A percentile compares a stretch with the other conserved stretches of the same genome.
Conservation (phyloP, 2,797 vertebrate species). For the Propithecus perrieri region DNA sequence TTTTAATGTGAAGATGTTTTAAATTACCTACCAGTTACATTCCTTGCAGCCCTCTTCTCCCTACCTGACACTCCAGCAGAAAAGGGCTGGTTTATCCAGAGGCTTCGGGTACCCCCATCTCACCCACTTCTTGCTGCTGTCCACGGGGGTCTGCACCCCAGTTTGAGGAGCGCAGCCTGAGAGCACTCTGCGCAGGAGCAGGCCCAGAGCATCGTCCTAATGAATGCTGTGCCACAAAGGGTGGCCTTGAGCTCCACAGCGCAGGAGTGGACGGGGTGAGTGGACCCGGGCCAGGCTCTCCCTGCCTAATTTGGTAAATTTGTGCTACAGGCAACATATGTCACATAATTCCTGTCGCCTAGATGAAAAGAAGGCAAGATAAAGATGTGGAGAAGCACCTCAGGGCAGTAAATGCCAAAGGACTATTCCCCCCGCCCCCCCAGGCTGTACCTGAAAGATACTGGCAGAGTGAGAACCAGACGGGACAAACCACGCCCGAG, state of each 20-base stretch:
- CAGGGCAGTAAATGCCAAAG: neutral
- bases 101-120: neutral
- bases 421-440: neutral
- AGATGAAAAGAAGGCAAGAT: neutral
- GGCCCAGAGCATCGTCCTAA: neutral
- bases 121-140: too few species aligned
- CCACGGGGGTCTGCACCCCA: neutral
- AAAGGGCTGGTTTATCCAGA: neutral
- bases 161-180: neutral
- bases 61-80: neutral
- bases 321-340: neutral
- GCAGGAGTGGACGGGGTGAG: neutral
- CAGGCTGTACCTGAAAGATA: neutral
- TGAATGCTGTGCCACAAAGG: neutral
- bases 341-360: neutral
- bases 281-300: neutral
- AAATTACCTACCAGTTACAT: neutral
- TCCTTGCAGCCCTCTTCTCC: neutral
- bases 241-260: neutral
- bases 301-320: slow-evolving; percentile 36
- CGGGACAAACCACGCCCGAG: neutral
- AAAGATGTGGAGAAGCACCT: neutral
- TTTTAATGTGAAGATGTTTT: neutral
- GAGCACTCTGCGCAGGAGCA: neutral
- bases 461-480: neutral